Conservation (phyloP, 2,113 vertebrate species). For the Aramus guarauna region DNA sequence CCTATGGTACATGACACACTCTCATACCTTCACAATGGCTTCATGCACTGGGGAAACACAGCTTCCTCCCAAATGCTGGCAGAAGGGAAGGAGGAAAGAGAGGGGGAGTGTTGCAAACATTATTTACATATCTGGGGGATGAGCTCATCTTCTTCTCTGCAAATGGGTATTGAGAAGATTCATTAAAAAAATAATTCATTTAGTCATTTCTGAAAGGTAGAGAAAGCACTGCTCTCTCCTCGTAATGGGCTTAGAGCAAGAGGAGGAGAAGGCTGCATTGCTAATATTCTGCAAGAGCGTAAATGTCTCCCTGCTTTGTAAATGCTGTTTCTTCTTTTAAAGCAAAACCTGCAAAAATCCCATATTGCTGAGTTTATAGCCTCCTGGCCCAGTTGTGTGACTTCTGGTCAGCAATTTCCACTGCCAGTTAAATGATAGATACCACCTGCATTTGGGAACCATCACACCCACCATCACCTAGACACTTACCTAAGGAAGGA, state of each 20-base stretch:
- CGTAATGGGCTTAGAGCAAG: not conserved
- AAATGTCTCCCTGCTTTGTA: not conserved
- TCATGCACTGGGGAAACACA: not conserved
- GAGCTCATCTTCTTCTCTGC: not conserved
- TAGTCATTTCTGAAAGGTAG: not conserved
- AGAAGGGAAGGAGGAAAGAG: not conserved
- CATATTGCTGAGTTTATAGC: not conserved
- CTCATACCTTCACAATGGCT: accelerated
- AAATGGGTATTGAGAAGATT: not conserved
- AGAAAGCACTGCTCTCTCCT: not conserved
- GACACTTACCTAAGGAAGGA: not conserved
- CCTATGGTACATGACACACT: not conserved
- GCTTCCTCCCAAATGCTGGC: accelerated
- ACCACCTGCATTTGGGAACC: not conserved
- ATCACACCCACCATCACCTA: not conserved
- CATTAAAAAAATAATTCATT: not conserved
- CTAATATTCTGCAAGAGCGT: not conserved
- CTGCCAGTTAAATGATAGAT: not conserved
- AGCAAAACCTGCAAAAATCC: not conserved
- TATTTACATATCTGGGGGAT: not conserved
- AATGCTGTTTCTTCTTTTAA: not conserved
- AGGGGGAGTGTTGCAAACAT: not conserved
- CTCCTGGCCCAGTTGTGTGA: not conserved
- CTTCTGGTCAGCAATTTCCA: not conserved
- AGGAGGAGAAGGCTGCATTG: not conserved